Evolutionary conservation across 2,797 vertebrate genomes (phyloP).

Genomic region (Ateles fusciceps): DNA sequence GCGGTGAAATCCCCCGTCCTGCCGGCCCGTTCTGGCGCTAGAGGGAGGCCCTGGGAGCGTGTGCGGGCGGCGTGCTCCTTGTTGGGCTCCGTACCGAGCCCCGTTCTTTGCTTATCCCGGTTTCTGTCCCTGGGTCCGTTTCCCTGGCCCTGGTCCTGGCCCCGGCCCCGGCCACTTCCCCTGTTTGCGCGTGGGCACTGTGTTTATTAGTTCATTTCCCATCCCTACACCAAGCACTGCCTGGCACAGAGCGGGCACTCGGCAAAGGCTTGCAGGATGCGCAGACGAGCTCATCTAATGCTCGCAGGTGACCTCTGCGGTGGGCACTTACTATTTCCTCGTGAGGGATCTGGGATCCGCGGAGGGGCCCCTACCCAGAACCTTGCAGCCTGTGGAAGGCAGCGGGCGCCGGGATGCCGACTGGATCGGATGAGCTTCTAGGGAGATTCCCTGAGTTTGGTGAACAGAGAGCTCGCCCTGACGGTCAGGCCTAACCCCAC

Average conservation of each 20-base stretch:
- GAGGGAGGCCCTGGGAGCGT: background rate
- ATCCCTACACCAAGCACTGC: background rate
- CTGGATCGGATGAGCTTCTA: background rate
- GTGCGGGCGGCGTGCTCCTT: background rate
- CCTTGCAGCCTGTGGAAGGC: background rate
- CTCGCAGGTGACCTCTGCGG: background rate
- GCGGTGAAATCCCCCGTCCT: background rate
- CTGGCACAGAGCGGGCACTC: background rate
- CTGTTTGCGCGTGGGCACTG: background rate
- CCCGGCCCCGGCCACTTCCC: background rate
- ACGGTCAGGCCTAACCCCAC: background rate
- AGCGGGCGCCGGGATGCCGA: background rate
- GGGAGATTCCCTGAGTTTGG: background rate
- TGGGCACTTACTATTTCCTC: background rate
- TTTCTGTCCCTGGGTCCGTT: background rate
- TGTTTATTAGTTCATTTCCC: background rate
- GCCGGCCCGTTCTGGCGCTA: background rate
- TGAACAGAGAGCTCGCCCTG: background rate
- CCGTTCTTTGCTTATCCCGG: accelerated
- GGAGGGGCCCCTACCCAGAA: background rate
- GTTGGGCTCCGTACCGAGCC: background rate
- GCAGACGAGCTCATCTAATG: too few species aligned
- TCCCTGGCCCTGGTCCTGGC: background rate
- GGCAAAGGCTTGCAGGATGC: background rate
- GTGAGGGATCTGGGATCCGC: background rate